A percentile compares a stretch with the other conserved stretches of the same genome.
Evolutionary conservation across 2,797 vertebrate species (phyloP).

Genomic region (Neopelma chrysocephalum): DNA sequence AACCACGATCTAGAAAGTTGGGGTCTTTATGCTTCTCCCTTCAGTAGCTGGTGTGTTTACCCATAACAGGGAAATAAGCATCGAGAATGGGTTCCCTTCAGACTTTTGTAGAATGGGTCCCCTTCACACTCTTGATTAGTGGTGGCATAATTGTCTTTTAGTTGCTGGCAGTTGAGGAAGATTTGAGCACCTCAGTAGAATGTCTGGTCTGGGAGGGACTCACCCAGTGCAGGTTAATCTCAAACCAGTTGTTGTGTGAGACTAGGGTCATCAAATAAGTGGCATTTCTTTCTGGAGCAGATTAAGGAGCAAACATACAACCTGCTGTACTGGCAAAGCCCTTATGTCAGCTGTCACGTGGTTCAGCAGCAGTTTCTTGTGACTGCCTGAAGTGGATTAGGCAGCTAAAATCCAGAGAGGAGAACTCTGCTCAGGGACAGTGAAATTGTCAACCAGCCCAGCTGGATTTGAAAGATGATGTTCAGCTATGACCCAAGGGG

Average conservation of each 20-base stretch:
- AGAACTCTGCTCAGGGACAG: background rate
- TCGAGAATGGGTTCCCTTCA: background rate
- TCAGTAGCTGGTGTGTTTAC: background rate
- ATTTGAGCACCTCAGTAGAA: background rate
- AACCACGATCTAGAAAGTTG: background rate
- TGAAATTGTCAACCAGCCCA: fast-evolving
- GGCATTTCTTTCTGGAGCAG: background rate
- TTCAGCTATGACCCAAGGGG: background rate
- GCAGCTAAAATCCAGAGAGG: background rate
- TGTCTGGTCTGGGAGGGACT: background rate
- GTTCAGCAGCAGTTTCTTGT: background rate
- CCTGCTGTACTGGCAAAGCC: background rate
- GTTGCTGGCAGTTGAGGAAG: background rate
- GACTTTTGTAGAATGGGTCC: background rate
- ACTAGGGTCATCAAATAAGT: background rate
- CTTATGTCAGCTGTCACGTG: background rate
- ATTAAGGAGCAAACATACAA: background rate
- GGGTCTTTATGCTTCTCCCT: background rate
- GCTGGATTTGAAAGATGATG: background rate
- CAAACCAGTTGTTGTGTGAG: background rate
- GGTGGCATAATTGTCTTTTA: background rate
- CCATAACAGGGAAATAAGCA: background rate
- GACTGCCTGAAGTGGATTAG: background rate
- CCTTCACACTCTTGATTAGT: background rate
- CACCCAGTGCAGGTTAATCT: background rate